A percentile compares a stretch with the other conserved stretches of the same genome.
These are phyloP conservation scores for Cyrtodaria siliqua DNA, from an alignment of 2,888 invertebrate genomes.

Conservation along the genomic window DNA sequence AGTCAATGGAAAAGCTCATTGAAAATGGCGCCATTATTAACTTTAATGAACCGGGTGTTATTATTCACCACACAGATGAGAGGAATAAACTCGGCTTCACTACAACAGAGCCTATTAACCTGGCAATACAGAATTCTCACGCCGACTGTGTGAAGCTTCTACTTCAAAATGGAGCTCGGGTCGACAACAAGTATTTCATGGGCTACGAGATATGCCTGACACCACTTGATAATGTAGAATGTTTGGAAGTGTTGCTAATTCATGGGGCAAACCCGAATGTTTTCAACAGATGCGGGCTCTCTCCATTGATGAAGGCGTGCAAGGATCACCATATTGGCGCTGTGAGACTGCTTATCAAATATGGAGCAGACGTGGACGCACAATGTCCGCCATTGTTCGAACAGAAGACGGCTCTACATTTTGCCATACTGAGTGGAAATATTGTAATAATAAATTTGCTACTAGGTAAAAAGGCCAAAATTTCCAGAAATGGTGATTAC, in stretches of 20 bases:
- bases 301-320: constrained; percentile 96
- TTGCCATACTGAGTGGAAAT: constrained; percentile 93
- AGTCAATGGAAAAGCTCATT: constrained; percentile 88
- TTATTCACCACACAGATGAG: constrained; percentile 86
- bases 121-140: constrained; percentile 95
- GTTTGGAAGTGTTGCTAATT: constrained; percentile 92
- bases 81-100: constrained; percentile 74
- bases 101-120: constrained; percentile 93
- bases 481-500: constrained; percentile 89
- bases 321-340: constrained; percentile 85
- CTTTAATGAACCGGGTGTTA: constrained; percentile 90
- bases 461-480: constrained; percentile 92
- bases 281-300: constrained; percentile 94
- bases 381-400: constrained; percentile 95
- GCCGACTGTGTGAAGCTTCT: constrained; percentile 89
- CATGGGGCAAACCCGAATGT: constrained; percentile 96
- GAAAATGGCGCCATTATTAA: constrained; percentile 93
- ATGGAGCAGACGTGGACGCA: constrained; percentile 95
- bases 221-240: constrained; percentile 91
- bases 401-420: constrained; percentile 94
- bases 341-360: constrained; percentile 89
- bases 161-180: constrained; percentile 94
- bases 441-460: constrained; percentile 91
- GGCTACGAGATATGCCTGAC: constrained; percentile 96
- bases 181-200: constrained; percentile 96